Evolutionary conservation across 2,888 invertebrate genomes (phyloP), one percentile per base, ranked within the genome.

Genomic region (Piscicola geometra): DNA sequence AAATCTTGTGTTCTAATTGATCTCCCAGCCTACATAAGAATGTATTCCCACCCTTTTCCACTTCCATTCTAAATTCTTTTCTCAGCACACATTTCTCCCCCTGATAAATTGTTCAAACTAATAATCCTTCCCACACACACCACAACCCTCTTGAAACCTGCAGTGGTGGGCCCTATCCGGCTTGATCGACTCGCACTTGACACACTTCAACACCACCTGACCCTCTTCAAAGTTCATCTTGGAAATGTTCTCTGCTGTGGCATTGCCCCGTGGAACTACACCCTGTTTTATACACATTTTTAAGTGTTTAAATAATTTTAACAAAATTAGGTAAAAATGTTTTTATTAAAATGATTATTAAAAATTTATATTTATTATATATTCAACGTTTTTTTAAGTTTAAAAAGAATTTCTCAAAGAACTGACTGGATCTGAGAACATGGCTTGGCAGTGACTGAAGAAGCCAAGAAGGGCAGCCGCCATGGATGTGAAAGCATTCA

Each of bases 81-180:
- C n/a, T n/a, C n/a, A n/a, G n/a, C n/a, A n/a, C n/a, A n/a, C n/a
- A n/a, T n/a, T n/a, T n/a, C n/a, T n/a, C n/a, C n/a, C n/a, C n/a
- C n/a, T n/a, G n/a, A n/a, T n/a, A n/a, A n/a, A n/a, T n/a, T n/a
- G n/a, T n/a, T n/a, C n/a, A n/a, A n/a, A n/a, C n/a, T n/a, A n/a
- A n/a, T n/a, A n/a, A n/a, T n/a, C n/a, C n/a, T n/a, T n/a, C n/a
- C n/a, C n/a, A n/a, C n/a, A n/a, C n/a, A n/a, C n/a, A n/a, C n/a
- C n/a, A n/a, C n/a, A n/a, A n/a, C n/a, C n/a, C n/a, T n/a, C n/a
- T n/a, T n/a, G 9, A 5, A 79, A 85, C 85, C 85, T 89, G 86
- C 93, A 94, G 84, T 94, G 93, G 85, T 93, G 93, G 9, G 93
- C 93, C 79, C 92, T 86, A 0, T 93, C 93, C 5, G 93, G 93